A percentile compares a stretch with the other conserved stretches of the same genome.
Evolutionary conservation across 64 coral and sea anemone species (phyloP).

Genomic region (Montipora sp.): DNA sequence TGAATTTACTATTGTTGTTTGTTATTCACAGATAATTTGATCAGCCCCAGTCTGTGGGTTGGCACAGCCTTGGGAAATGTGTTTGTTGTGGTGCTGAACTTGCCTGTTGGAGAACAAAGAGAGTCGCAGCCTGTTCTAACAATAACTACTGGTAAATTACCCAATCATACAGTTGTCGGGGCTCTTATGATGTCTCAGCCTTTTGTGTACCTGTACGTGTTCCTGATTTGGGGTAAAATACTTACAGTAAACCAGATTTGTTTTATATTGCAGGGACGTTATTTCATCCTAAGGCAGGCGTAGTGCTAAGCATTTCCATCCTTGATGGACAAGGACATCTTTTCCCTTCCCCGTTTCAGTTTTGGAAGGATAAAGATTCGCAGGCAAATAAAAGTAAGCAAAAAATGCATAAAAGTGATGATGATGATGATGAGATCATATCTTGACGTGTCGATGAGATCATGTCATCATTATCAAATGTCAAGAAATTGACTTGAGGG

Average conservation of each 20-base stretch:
- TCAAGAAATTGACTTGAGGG: too few relatives aligned
- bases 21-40: slow-evolving; percentile 74
- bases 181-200: too few relatives aligned
- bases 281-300: slow-evolving; percentile 84
- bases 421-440: too few relatives aligned
- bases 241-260: too few relatives aligned
- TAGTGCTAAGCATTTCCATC: slow-evolving; percentile 71
- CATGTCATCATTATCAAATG: too few relatives aligned
- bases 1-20: not conserved
- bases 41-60: slow-evolving; percentile 92
- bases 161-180: not conserved
- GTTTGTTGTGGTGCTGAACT: slow-evolving; percentile 84
- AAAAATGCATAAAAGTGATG: too few relatives aligned
- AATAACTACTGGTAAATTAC: slow-evolving; percentile 85
- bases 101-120: slow-evolving; percentile 83
- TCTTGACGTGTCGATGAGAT: too few relatives aligned
- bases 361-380: slow-evolving; percentile 88
- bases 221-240: too few relatives aligned
- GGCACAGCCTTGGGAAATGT: slow-evolving; percentile 88
- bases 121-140: slow-evolving; percentile 85
- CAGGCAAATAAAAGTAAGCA: slow-evolving; percentile 26
- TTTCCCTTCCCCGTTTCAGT: slow-evolving; percentile 92
- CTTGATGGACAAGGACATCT: slow-evolving; percentile 83
- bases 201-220: too few relatives aligned
- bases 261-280: slow-evolving; percentile 67